Evolutionary conservation across 92 coral and sea anemone species (phyloP).

Genomic region (Parazoanthus darwini): DNA sequence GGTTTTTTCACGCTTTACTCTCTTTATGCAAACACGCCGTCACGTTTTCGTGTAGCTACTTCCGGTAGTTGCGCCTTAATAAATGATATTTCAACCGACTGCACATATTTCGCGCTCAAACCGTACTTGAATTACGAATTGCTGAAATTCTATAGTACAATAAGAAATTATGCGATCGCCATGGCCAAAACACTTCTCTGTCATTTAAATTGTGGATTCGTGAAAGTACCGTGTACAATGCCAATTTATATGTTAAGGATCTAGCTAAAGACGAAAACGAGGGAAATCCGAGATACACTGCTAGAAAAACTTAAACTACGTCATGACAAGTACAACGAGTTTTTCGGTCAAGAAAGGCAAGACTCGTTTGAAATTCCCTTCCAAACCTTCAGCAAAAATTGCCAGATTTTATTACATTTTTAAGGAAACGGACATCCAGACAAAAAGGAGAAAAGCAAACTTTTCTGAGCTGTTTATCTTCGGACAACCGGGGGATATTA

Average conservation of each 20-base stretch:
- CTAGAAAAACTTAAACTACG: slow-evolving; percentile 8
- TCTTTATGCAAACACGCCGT: no score
- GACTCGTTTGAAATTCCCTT: not conserved
- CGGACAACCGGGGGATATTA: not conserved
- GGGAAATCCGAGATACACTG: not conserved
- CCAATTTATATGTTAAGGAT: not conserved
- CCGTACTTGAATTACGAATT: not conserved
- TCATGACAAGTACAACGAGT: not conserved
- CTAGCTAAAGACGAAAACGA: slow-evolving; percentile 9
- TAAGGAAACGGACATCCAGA: slow-evolving; percentile 9
- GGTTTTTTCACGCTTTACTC: no score
- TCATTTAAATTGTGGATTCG: slow-evolving; percentile 24
- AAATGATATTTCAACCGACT: not conserved
- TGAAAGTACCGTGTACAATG: slow-evolving; percentile 6
- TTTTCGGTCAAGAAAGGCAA: not conserved
- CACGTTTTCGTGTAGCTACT: no score
- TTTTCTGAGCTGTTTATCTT: not conserved
- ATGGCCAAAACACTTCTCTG: slow-evolving; percentile 33
- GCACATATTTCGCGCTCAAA: slow-evolving; percentile 20
- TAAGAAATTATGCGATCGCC: not conserved
- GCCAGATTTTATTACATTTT: not conserved
- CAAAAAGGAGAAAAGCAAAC: not conserved
- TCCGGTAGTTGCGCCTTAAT: not conserved
- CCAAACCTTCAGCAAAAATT: slow-evolving; percentile 7
- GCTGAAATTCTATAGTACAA: not conserved